Percentiles rank a stretch among this genome's conserved stretches.
These are phyloP conservation scores for Ceratina calcarata DNA, from an alignment of 1,140 invertebrate species.

Conservation along the genomic window DNA sequence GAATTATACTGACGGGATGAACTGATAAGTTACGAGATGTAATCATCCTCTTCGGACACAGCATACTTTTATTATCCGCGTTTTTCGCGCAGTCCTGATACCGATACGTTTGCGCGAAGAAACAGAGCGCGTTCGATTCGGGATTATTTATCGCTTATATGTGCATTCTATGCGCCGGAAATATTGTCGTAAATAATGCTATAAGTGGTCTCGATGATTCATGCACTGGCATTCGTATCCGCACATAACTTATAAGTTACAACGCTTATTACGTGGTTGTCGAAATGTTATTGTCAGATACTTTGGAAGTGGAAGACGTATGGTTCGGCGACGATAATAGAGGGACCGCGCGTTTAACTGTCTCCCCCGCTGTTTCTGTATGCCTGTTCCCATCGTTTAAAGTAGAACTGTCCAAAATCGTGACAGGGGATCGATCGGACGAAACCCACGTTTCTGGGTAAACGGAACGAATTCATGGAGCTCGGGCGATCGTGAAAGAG, in stretches of 20 bases:
- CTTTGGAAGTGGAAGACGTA: not conserved
- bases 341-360: not conserved
- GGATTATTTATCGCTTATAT: conserved; percentile 20
- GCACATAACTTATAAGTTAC: not conserved
- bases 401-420: not conserved
- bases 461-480: conserved; percentile 2
- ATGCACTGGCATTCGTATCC: not conserved
- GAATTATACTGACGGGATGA: not conserved
- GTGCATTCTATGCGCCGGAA: conserved; percentile 4
- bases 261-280: not conserved
- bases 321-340: not conserved
- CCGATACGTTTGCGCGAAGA: conserved; percentile 11
- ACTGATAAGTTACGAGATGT: not conserved
- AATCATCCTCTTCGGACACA: too few species aligned
- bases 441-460: conserved; percentile 9
- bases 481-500: not conserved
- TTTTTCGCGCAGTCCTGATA: too few species aligned
- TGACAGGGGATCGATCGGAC: conserved; percentile 5
- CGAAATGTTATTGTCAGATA: not conserved
- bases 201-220: conserved; percentile 1
- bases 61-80: not conserved
- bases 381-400: not conserved
- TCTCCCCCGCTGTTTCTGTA: not conserved
- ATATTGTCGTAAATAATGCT: conserved; percentile 29
- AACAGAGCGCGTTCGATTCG: not conserved